Evolutionary conservation across 2,113 vertebrate genomes (phyloP).

Genomic region (Oncorhynchus tshawytscha): DNA sequence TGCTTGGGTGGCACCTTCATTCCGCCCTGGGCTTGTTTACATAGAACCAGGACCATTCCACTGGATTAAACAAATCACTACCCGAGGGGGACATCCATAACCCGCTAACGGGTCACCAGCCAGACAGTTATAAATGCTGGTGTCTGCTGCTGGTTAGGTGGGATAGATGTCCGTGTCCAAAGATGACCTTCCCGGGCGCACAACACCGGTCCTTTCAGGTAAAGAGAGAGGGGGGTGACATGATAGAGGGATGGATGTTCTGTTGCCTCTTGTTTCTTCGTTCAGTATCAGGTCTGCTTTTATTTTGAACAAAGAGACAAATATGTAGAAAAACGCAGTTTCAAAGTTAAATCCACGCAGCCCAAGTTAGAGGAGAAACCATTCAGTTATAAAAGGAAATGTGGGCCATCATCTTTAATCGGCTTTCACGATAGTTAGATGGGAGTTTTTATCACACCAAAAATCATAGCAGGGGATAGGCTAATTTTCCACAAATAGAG

Average conservation of each 20-base stretch:
- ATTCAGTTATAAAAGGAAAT: conserved; percentile 54
- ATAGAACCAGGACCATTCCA: conserved; percentile 95
- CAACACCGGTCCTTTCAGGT: conserved; percentile 52
- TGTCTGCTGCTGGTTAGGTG: conserved; percentile 62
- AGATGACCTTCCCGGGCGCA: conserved; percentile 81
- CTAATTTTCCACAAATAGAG: conserved; percentile 77
- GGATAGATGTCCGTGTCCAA: conserved; percentile 81
- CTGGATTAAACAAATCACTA: conserved; percentile 98
- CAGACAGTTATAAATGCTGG: conserved; percentile 83
- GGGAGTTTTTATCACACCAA: conserved; percentile 72
- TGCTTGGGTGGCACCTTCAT: conserved; percentile 90
- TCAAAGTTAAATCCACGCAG: not conserved
- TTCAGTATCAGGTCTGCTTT: not conserved
- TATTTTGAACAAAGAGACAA: not conserved
- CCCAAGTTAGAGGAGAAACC: conserved; percentile 15
- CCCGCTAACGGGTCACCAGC: conserved; percentile 84
- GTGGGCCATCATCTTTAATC: conserved; percentile 73
- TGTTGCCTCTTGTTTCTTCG: not conserved
- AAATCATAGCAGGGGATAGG: conserved; percentile 73
- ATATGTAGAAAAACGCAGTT: not conserved
- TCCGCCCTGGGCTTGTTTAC: conserved; percentile 98
- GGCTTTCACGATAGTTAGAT: conserved; percentile 63
- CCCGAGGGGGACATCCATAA: conserved; percentile 94
- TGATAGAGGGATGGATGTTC: not conserved
- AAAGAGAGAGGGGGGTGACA: not conserved